Base-by-base conservation (phyloP, 2,797 vertebrate genomes). In the Bovichtus diacanthus region DNA sequence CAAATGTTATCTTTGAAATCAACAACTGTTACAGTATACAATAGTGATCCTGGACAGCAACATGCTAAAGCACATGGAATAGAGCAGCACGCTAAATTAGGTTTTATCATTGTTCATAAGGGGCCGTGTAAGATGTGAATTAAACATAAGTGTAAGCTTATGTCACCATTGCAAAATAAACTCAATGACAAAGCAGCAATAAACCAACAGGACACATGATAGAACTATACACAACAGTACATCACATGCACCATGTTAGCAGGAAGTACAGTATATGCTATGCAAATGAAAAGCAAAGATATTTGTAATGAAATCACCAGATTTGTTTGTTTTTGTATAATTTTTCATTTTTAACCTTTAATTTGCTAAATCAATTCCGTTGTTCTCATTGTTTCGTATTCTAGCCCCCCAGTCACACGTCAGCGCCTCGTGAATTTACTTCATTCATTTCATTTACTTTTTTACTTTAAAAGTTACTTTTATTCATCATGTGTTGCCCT, bases 1-100 rank as follows among this genome's bases (percentile, higher is more conserved):
- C 1, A 43, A 43, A 4, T 50, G 70, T 59, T 54, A 55, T 9
- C 2, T 71, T 55, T 18, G 15, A 41, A 70, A 53, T 46, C 8
- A 60, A n/a, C 19, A 47, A 18, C 15, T 61, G 21, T 65, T 78
- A 44, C n/a, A n/a, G n/a, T n/a, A 18, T 13, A n/a, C n/a, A n/a
- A n/a, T n/a, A 39, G 29, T 38, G 13, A 55, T 31, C 5, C 10
- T 49, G 41, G 43, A 43, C 11, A 19, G 15, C 9, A 23, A 51
- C 36, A n/a, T 29, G 63, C 23, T 2, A 25, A 2, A 71, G 31
- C 23, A 70, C n/a, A 10, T 7, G 31, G 31, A 34, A 31, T 34
- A 31, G 31, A 31, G 31, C 31, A 46, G 10, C 18, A 41, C 11
- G 16, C 7, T 31, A 31, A 44, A 73, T 21, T 9, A 25, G 55